These are phyloP conservation scores for Lacanobia wlatinum DNA, from an alignment of 2,888 invertebrate species.

Conservation along the genomic window DNA sequence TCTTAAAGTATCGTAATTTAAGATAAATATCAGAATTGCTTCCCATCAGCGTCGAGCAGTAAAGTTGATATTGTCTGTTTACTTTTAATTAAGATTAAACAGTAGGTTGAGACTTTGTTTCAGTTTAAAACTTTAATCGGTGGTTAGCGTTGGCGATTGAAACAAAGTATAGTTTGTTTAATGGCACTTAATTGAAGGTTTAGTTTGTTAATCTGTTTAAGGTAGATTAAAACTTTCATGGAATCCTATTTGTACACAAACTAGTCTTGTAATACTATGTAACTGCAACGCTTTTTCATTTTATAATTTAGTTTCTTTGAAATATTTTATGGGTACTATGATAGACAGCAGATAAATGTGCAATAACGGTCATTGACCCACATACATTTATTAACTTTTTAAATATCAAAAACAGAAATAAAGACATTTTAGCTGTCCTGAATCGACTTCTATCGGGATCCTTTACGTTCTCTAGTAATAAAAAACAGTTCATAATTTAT, in stretches of 20 bases:
- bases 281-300: not conserved
- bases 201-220: not conserved
- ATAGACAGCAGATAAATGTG: no score
- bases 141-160: constrained; percentile 5
- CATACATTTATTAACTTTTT: no score
- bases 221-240: not conserved
- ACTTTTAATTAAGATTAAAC: constrained; percentile 39
- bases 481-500: no score
- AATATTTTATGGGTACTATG: not conserved
- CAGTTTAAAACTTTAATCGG: constrained; percentile 33
- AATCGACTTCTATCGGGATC: no score
- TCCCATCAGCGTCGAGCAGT: constrained; percentile 3
- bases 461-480: no score
- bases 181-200: constrained; percentile 21
- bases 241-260: not conserved
- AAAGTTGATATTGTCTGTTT: constrained; percentile 49
- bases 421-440: no score
- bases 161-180: constrained; percentile 29
- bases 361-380: no score
- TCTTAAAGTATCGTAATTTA: constrained; percentile 3
- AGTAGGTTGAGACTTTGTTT: constrained; percentile 25
- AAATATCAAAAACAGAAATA: no score
- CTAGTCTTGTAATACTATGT: not conserved
- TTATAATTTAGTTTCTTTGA: not conserved
- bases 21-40: constrained; percentile 39